These are phyloP conservation scores for Austrolebias charrua DNA, from an alignment of 2,797 vertebrate genomes.

Conservation along the genomic window DNA sequence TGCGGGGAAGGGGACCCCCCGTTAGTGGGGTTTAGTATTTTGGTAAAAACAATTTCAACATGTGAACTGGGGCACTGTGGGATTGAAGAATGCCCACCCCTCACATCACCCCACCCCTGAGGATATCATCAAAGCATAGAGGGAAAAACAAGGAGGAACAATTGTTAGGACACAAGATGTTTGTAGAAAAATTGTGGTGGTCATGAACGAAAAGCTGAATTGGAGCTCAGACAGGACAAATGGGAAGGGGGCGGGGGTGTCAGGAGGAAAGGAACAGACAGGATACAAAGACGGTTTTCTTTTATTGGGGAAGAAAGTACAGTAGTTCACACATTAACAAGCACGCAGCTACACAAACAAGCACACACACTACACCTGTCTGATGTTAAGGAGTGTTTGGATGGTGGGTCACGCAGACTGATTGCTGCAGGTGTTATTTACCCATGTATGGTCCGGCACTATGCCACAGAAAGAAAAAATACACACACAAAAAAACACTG, in stretches of 20 bases:
- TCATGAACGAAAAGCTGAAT: slow-evolving; percentile 27
- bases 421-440: slow-evolving; percentile 70
- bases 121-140: neutral
- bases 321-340: slow-evolving; percentile 19
- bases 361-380: slow-evolving; percentile 13
- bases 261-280: slow-evolving; percentile 7
- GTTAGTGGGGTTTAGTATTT: too few relatives aligned
- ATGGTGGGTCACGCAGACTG: slow-evolving; percentile 48
- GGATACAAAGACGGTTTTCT: slow-evolving; percentile 14
- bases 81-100: too few relatives aligned
- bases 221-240: slow-evolving; percentile 14
- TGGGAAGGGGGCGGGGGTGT: too few relatives aligned
- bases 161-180: slow-evolving; percentile 8
- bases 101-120: too few relatives aligned
- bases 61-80: neutral
- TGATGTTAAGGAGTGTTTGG: slow-evolving; percentile 52
- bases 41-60: too few relatives aligned
- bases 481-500: slow-evolving; percentile 28
- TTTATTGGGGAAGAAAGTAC: slow-evolving; percentile 24
- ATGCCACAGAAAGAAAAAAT: slow-evolving; percentile 20
- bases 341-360: too few relatives aligned
- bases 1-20: too few relatives aligned
- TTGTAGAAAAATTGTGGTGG: slow-evolving; percentile 13
- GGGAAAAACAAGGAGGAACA: neutral
- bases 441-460: slow-evolving; percentile 29